A percentile compares a stretch with the other conserved stretches of the same genome.
phyloP scores from a whole-genome alignment of 1,140 invertebrate genomes.

The Leptinotarsa lineolata region DNA sequence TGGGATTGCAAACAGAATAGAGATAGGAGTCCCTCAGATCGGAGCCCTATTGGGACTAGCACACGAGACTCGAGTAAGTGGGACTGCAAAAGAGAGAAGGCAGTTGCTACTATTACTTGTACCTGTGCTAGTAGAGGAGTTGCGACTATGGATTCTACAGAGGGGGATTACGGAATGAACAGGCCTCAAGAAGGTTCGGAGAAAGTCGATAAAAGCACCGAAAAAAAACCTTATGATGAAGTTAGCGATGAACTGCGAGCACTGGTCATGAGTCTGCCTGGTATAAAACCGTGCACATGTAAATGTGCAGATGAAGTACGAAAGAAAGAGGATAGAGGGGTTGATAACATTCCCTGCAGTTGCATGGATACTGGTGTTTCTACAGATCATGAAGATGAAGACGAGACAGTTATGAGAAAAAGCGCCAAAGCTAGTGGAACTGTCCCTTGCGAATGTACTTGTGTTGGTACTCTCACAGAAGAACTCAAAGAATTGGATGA shows the following conservation, averaged over 20 bases:
- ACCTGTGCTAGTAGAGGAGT: not conserved
- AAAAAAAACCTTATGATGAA: not conserved
- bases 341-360: no score
- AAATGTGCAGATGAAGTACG: not conserved
- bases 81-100: conserved; percentile 1
- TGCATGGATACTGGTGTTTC: no score
- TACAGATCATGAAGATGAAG: no score
- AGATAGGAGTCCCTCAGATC: not conserved
- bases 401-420: not conserved
- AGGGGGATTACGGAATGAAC: no score
- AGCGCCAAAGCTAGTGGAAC: not conserved
- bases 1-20: not conserved
- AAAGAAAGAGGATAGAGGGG: not conserved
- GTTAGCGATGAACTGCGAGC: not conserved
- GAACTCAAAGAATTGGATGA: no score
- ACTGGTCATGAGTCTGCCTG: not conserved
- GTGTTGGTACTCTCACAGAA: not conserved
- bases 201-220: no score
- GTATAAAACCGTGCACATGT: not conserved
- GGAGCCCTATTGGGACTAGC: not conserved
- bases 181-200: no score
- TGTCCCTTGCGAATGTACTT: not conserved
- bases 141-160: not conserved
- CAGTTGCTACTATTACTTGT: not conserved
- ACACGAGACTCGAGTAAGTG: conserved; percentile 1